phyloP scores from a whole-genome alignment of 2,888 invertebrate genomes.

The Eristalis intricaria region DNA sequence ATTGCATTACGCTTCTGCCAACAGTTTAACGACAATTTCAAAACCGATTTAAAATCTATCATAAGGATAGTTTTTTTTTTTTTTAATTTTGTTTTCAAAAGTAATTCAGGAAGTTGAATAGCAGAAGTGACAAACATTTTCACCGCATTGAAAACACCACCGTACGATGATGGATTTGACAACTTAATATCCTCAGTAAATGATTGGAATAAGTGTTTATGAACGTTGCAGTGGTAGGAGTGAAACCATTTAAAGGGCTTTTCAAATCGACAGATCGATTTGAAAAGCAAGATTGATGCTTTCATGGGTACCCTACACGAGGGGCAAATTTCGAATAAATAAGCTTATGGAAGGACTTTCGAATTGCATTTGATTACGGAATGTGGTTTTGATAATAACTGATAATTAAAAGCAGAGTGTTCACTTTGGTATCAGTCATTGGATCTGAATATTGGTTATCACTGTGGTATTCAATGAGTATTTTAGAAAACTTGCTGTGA shows the following conservation, averaged over 20 bases:
- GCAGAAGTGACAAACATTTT: background rate
- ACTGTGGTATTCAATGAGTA: too few relatives aligned
- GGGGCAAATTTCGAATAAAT: background rate
- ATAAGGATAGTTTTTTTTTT: background rate
- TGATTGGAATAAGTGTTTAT: background rate
- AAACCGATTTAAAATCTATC: background rate
- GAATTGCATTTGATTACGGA: background rate
- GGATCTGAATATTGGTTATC: too few relatives aligned
- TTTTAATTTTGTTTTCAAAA: background rate
- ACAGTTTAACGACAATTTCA: background rate
- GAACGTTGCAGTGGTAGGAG: background rate
- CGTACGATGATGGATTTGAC: slow-evolving; percentile 4
- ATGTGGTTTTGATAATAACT: background rate
- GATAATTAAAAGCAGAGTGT: too few relatives aligned
- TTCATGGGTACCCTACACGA: background rate
- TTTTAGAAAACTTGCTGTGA: too few relatives aligned
- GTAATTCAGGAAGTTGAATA: background rate
- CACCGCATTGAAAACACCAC: background rate
- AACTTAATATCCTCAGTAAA: slow-evolving; percentile 10
- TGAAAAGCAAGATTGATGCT: background rate
- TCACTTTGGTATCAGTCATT: too few relatives aligned
- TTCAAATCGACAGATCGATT: background rate
- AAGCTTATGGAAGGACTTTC: background rate
- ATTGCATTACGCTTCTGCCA: background rate
- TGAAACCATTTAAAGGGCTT: background rate